Conservation (phyloP, 2,888 invertebrate species). For the Caenorhabditis sulstoni region DNA sequence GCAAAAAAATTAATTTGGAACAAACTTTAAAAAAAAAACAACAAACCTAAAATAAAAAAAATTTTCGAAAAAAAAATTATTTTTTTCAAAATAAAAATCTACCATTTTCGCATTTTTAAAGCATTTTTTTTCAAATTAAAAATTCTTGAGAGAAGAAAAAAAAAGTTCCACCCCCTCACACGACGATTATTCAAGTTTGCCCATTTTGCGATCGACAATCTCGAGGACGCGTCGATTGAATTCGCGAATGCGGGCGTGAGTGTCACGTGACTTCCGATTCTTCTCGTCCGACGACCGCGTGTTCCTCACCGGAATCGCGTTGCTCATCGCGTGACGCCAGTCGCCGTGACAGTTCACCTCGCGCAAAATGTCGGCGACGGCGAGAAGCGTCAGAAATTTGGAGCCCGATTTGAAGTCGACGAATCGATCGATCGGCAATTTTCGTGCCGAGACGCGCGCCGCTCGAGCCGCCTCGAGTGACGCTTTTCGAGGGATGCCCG, state of each 20-base stretch:
- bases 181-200: conserved; percentile 18
- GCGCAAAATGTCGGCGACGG: conserved; percentile 74
- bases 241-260: conserved; percentile 57
- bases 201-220: conserved; percentile 46
- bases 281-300: conserved; percentile 65
- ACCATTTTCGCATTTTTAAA: neutral
- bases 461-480: conserved; percentile 69
- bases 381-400: conserved; percentile 73
- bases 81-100: conserved; percentile 3
- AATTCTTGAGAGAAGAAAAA: neutral
- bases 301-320: conserved; percentile 73
- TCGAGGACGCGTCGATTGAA: too few species aligned
- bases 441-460: conserved; percentile 66
- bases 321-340: conserved; percentile 69
- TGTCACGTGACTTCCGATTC: conserved; percentile 51
- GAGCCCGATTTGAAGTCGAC: conserved; percentile 70
- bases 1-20: too few species aligned
- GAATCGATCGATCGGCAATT: conserved; percentile 50
- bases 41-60: too few species aligned
- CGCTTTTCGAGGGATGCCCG: conserved; percentile 69
- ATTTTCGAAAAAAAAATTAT: too few species aligned
- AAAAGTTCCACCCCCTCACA: neutral
- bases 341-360: conserved; percentile 71
- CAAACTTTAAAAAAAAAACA: too few species aligned
- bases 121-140: too few species aligned